A percentile compares a stretch with the other conserved stretches of the same genome.
Conservation (phyloP, 2,888 invertebrate genomes). For the Julus scandinavius region DNA sequence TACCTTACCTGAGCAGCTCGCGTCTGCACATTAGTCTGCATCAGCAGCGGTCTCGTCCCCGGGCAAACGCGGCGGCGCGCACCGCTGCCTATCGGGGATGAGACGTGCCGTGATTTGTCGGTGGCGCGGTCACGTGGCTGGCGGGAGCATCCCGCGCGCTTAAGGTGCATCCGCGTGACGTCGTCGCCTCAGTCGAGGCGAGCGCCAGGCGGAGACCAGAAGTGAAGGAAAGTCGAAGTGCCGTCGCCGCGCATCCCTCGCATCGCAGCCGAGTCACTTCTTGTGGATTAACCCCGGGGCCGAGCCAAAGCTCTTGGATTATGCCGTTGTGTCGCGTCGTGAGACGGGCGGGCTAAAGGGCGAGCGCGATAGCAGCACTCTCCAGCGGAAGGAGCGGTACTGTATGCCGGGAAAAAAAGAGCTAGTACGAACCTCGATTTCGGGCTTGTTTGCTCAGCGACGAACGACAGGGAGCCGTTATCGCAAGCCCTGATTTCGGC, state of each 20-base stretch:
- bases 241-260: neutral
- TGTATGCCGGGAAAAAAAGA: no score
- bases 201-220: constrained; percentile 11
- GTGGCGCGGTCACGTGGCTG: neutral
- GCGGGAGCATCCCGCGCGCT: neutral
- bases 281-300: neutral
- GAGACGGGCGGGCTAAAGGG: no score
- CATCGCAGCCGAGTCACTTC: neutral
- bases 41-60: no score
- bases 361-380: no score
- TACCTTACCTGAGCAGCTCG: no score
- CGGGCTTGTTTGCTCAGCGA: no score
- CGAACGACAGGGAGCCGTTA: no score
- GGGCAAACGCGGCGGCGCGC: neutral
- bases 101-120: neutral
- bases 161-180: neutral
- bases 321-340: neutral
- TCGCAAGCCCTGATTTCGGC: no score
- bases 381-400: no score
- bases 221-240: no score
- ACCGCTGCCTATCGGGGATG: neutral
- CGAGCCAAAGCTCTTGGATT: neutral
- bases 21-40: no score
- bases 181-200: neutral
- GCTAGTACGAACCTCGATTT: no score